These are phyloP conservation scores for Sebastiscus tertius DNA, from an alignment of 2,797 vertebrate genomes.

Conservation along the genomic window DNA sequence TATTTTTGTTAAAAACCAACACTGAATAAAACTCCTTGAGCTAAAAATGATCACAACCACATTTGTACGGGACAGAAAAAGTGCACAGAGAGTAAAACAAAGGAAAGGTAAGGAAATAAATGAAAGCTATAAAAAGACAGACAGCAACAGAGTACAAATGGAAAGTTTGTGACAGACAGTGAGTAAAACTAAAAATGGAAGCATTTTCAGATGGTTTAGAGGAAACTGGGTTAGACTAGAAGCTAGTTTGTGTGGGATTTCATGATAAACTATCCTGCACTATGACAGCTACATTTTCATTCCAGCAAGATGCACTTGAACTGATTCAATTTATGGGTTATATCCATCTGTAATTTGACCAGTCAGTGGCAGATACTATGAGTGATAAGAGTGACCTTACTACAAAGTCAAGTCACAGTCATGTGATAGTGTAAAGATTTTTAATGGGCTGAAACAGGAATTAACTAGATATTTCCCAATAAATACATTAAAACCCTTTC, in stretches of 20 bases:
- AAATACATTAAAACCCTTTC: background rate
- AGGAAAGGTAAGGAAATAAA: background rate
- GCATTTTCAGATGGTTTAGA: background rate
- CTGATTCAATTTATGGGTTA: constrained; percentile 7
- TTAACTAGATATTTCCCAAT: background rate
- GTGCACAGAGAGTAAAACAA: background rate
- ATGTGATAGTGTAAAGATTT: background rate
- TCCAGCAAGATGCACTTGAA: constrained; percentile 1
- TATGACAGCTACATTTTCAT: background rate
- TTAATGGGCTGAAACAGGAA: background rate
- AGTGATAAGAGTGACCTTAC: constrained; percentile 12
- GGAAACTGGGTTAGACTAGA: constrained; percentile 30
- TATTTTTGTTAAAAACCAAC: constrained; percentile 16
- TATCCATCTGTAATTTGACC: background rate
- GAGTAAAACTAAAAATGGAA: constrained; percentile 19
- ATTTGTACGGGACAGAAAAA: background rate
- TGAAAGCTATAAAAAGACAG: constrained; percentile 7
- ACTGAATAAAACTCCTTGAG: constrained; percentile 14
- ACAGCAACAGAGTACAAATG: constrained; percentile 12
- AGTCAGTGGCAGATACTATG: constrained; percentile 9
- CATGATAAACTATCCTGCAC: background rate
- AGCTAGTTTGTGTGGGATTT: constrained; percentile 9
- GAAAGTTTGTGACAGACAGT: constrained; percentile 10
- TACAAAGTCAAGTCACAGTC: background rate
- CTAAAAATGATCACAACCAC: constrained; percentile 14